phyloP scores from a whole-genome alignment of 2,797 vertebrate species.

The Spinus olivaceus region DNA sequence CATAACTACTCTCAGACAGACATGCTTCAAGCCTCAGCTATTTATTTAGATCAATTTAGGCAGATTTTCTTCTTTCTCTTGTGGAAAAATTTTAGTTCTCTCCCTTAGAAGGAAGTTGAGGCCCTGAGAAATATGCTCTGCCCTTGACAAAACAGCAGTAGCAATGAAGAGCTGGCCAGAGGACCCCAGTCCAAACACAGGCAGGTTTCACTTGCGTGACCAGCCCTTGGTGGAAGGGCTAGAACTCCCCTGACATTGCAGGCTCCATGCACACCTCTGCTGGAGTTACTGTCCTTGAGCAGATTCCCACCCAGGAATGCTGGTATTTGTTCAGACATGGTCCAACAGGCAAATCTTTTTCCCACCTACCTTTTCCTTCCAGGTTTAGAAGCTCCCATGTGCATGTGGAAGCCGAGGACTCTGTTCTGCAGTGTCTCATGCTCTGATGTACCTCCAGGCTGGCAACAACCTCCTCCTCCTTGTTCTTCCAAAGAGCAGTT shows the following conservation, averaged over 20 bases:
- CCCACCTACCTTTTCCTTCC: background rate
- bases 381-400: accelerated
- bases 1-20: background rate
- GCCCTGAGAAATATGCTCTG: background rate
- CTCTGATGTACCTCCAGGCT: background rate
- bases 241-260: background rate
- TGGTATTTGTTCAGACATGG: background rate
- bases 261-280: background rate
- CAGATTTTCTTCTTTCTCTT: background rate
- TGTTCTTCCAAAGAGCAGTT: background rate
- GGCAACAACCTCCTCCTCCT: background rate
- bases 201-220: background rate
- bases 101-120: background rate
- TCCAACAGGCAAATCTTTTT: background rate
- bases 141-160: background rate
- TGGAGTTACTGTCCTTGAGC: background rate
- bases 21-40: background rate
- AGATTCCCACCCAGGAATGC: background rate
- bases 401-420: background rate
- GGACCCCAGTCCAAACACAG: background rate
- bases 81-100: background rate
- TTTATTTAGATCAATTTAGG: background rate
- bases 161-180: background rate
- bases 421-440: background rate
- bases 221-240: background rate